Evolutionary conservation across 1,140 invertebrate species (phyloP), one percentile per base, ranked within the genome.

Genomic region (Plectrocnemia conspersa): DNA sequence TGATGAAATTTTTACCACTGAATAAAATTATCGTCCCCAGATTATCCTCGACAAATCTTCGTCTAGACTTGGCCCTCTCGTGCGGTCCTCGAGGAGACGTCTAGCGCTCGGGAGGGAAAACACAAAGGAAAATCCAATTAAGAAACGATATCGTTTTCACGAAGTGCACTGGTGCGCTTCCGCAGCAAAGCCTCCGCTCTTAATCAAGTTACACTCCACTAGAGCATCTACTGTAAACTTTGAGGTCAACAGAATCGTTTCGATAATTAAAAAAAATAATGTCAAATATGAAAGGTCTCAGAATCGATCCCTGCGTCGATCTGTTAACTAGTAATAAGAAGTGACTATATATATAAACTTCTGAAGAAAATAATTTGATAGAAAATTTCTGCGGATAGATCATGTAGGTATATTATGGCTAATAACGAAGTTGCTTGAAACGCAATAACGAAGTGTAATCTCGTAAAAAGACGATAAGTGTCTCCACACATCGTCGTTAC

Each of bases 41-140:
- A 38, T 38, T 5, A 38, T 38, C 11, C 35, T 13, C 13, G 35
- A 16, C 6, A 16, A 38, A 38, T 38, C 35, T 38, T 16, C 11
- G 35, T 38, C 35, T 38, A 38, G 35, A 38, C 35, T 3, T 3
- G 7, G 18, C 18, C 15, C 18, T n/a, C 41, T 10, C 18, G 19
- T 6, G 10, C 9, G 18, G 35, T 36, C 49, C 19, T 35, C 19
- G 15, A 40, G 22, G 27, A 36, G 22, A 40, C 33, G 33, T 52
- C 35, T 35, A 49, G 29, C 9, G 6, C 35, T 6, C 35, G 18
- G 15, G 13, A 7, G 7, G 7, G 13, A n/a, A n/a, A n/a, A 16
- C 49, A 52, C 49, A 52, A 52, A 52, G 49, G 49, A 35, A 52
- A 46, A 52, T 40, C 33, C 49, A 52, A 52, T 52, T 52, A 40